Conservation (phyloP, 2,113 vertebrate genomes). For the Spilogale gracilis region DNA sequence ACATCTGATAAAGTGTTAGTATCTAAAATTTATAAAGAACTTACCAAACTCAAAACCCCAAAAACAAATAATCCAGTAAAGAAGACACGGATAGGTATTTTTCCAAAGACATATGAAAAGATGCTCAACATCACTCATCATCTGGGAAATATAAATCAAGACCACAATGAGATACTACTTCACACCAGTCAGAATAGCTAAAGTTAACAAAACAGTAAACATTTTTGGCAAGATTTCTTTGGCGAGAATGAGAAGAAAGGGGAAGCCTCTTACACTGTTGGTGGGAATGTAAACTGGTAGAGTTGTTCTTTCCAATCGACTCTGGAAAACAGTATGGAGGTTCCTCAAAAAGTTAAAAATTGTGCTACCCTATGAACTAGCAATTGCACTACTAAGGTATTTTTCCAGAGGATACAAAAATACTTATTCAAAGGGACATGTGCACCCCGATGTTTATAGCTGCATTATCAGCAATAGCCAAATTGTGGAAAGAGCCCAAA, state of each 20-base stretch:
- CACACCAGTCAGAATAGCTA: background rate
- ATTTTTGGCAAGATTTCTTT: background rate
- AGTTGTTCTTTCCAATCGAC: too few species aligned
- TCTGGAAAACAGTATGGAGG: background rate
- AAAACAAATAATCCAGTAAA: too few species aligned
- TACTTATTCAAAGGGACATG: background rate
- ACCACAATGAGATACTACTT: background rate
- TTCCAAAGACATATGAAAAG: too few species aligned
- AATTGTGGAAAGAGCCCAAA: background rate
- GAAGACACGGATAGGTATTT: too few species aligned
- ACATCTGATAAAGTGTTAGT: background rate
- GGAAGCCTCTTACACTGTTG: background rate
- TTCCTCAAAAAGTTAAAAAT: background rate
- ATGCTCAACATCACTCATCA: background rate
- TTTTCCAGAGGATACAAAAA: background rate
- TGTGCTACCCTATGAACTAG: background rate
- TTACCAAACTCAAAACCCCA: too few species aligned
- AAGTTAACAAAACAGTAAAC: background rate
- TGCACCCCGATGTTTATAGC: background rate
- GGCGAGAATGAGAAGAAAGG: background rate
- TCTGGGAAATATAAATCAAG: background rate
- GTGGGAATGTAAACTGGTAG: background rate
- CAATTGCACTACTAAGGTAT: background rate
- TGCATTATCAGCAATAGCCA: background rate
- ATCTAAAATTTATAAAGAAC: too few species aligned